Conservation (phyloP, 2,888 invertebrate genomes). For the Caenorhabditis sp. region DNA sequence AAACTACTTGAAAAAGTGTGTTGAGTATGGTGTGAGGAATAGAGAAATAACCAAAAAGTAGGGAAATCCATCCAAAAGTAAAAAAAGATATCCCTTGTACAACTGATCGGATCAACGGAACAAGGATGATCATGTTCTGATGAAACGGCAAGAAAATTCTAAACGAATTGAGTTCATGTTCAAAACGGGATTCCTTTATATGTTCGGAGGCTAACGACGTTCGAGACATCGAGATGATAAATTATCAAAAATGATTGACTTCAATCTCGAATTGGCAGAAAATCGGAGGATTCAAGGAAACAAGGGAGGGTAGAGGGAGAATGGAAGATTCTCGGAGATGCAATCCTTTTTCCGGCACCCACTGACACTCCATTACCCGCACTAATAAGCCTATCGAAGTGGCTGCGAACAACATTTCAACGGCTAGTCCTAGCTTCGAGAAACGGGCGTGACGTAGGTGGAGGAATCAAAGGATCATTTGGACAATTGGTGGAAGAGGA, state of each 20-base stretch:
- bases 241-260: slow-evolving; percentile 49
- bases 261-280: slow-evolving; percentile 21
- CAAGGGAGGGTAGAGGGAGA: background rate
- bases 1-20: slow-evolving; percentile 39
- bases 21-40: slow-evolving; percentile 32
- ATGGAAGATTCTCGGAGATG: slow-evolving; percentile 39
- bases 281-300: slow-evolving; percentile 8
- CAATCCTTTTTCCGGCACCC: slow-evolving; percentile 53
- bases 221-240: slow-evolving; percentile 27
- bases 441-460: slow-evolving; percentile 30
- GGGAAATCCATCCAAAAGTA: background rate
- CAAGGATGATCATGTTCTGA: slow-evolving; percentile 4
- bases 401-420: slow-evolving; percentile 46
- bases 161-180: background rate
- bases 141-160: slow-evolving; percentile 2
- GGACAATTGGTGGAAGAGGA: slow-evolving; percentile 3
- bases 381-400: slow-evolving; percentile 46
- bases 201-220: slow-evolving; percentile 7
- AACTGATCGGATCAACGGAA: slow-evolving; percentile 9
- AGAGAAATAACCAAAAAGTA: slow-evolving; percentile 7
- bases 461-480: slow-evolving; percentile 38
- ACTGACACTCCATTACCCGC: slow-evolving; percentile 52
- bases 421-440: slow-evolving; percentile 38
- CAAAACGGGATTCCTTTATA: slow-evolving; percentile 21
- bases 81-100: background rate